Conservation (phyloP, 2,113 vertebrate genomes). For the Verasper variegatus region DNA sequence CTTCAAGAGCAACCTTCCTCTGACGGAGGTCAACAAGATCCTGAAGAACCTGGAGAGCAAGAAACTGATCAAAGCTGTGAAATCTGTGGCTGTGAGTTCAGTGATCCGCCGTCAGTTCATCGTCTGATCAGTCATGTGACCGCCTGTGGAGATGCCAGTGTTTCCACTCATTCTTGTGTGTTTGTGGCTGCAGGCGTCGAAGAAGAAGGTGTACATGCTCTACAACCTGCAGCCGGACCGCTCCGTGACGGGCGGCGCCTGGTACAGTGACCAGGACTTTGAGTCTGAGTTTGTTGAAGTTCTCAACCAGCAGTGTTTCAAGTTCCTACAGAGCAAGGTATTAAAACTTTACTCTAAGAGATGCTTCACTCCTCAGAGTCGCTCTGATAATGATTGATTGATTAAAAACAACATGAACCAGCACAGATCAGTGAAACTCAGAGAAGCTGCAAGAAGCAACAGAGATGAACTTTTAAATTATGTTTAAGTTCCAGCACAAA, state of each 20-base stretch:
- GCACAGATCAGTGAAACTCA: no score
- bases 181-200: constrained; percentile 87
- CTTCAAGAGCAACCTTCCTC: constrained; percentile 97
- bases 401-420: no score
- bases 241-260: constrained; percentile 96
- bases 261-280: constrained; percentile 99
- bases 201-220: constrained; percentile 99
- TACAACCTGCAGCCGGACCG: constrained; percentile 97
- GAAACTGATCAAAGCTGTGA: constrained; percentile 98
- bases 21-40: constrained; percentile 99
- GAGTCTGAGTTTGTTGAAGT: constrained; percentile 99
- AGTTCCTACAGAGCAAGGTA: constrained; percentile 97
- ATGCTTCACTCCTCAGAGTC: no score
- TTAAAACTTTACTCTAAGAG: background rate
- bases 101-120: background rate
- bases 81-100: constrained; percentile 96
- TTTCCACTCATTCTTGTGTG: background rate
- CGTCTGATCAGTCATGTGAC: background rate
- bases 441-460: no score
- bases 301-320: constrained; percentile 98
- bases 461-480: background rate
- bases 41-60: constrained; percentile 99
- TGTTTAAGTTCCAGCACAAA: no score
- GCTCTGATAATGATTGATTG: no score
- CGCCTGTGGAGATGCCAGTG: background rate